Base-by-base conservation (phyloP, 30 jellyfish, hydroid and myxozoan species). In the Hydra vulgaris region DNA sequence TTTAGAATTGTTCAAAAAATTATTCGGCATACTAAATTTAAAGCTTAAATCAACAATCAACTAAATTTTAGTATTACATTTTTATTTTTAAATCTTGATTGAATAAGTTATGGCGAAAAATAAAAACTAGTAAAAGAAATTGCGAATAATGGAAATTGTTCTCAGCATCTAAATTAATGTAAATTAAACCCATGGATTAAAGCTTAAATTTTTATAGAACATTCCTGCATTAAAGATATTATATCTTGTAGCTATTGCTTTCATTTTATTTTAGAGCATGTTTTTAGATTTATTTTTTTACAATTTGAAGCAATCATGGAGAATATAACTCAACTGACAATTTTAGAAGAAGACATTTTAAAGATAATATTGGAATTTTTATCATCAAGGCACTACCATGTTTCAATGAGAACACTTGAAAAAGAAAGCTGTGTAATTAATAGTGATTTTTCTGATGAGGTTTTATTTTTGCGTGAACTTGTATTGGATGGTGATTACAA, bases 401-500 rank as follows among this genome's bases (percentile, higher is more conserved):
- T 91, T 15, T 79, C 96, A 17, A 82, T 87, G 92, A 79, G 98
- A 26, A 91, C 98, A 0, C 79, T 91, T 54, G 98, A 91, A 72
- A 86, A 87, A 74, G 98, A 91, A 77, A 83, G 92, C 54, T 89
- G 95, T 66, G 88, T 91, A 40, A 87, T 84, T 5, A 91, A 91
- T 74, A 72, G 95, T 78, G 90, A 85, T 18, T 87, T 73, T 68
- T 72, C 98, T 20, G 98, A 91, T 40, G 98, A 86, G 15, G 79
- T 91, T 18, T 77, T 86, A 68, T 91, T 91, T 72, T 81, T 91
- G 20, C 83, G 98, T 21, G 98, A 91, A 71, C 87, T 91, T 18
- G 94, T 91, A 68, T 81, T 91, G 22, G 98, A 91, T 87, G 98
- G 98, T 17, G 98, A 91, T 55, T 91, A 88, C 90, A 92, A 91